Evolutionary conservation across 2,113 vertebrate genomes (phyloP), one percentile per base, ranked within the genome.

Genomic region (Nansenia antarctica): DNA sequence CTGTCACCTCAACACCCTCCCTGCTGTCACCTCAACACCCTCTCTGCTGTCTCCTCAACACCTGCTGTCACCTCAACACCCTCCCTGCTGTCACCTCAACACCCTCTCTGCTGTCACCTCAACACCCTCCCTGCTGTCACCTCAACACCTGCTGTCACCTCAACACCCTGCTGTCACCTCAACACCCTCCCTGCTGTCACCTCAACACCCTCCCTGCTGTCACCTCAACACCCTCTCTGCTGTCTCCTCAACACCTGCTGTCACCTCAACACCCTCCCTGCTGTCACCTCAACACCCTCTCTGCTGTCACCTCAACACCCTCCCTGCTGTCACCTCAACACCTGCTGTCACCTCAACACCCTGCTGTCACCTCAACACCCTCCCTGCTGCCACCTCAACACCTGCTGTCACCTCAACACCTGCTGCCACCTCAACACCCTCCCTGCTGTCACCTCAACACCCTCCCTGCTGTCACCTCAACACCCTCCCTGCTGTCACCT

Each of bases 291-390:
- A n/a, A n/a, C n/a, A 72, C n/a, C 53, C 24, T 9, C 2, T 1
- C 60, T n/a, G n/a, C 34, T 26, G 32, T 15, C 32, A 37, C 66
- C 14, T 79, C 59, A 58, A 67, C 20, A 12, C 11, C 4, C 6
- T 11, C 70, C 63, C 59, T 42, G 58, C 66, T 63, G 59, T 62
- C 20, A 0, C 69, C 76, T 24, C 35, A n/a, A n/a, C 60, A 65
- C 72, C 67, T 7, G 66, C 72, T 61, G 54, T 58, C 70, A 58
- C 0, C 27, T 67, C 82, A 65, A n/a, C n/a, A n/a, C n/a, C 79
- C 26, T 62, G 47, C n/a, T n/a, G n/a, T n/a, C n/a, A n/a, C n/a
- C n/a, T n/a, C n/a, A n/a, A n/a, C n/a, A n/a, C n/a, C n/a, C n/a
- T n/a, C n/a, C n/a, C n/a, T n/a, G n/a, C n/a, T n/a, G n/a, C n/a